Conservation (phyloP, 2,113 vertebrate genomes). For the Argyrosomus japonicus region DNA sequence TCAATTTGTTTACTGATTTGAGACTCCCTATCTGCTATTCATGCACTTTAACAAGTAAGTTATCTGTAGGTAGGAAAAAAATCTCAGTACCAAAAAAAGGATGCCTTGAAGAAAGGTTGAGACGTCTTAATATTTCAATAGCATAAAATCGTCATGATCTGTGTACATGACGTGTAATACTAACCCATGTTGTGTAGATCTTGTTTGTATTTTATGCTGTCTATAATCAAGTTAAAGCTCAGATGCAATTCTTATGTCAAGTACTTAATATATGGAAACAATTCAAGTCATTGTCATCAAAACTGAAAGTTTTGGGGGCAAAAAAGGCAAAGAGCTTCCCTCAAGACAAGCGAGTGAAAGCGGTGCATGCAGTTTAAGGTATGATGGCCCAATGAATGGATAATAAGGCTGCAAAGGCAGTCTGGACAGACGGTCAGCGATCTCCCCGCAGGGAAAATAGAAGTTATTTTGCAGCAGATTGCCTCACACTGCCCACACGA, state of each 20-base stretch:
- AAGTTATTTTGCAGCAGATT: conserved; percentile 79
- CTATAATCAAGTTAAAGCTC: not conserved
- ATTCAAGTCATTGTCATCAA: conserved; percentile 17
- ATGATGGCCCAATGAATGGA: conserved; percentile 55
- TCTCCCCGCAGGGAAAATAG: conserved; percentile 67
- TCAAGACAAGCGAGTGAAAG: conserved; percentile 33
- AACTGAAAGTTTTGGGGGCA: conserved; percentile 28
- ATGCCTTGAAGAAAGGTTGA: not conserved
- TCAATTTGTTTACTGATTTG: conserved; percentile 46
- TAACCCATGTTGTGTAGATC: not conserved
- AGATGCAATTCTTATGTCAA: not conserved
- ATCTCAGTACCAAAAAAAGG: not conserved
- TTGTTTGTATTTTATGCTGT: not conserved
- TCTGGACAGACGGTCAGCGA: conserved; percentile 74
- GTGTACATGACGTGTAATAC: not conserved
- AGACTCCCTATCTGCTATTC: conserved; percentile 32
- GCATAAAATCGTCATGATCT: not conserved
- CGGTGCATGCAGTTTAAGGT: conserved; percentile 46
- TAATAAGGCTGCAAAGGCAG: conserved; percentile 62
- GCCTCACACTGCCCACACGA: conserved; percentile 75
- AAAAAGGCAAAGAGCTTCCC: conserved; percentile 37
- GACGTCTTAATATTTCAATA: not conserved
- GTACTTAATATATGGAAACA: conserved; percentile 9
- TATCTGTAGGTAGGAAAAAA: conserved; percentile 31
- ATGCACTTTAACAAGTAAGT: conserved; percentile 19